A percentile compares a stretch with the other conserved stretches of the same genome.
These are phyloP conservation scores for Climacteris rufus DNA, from an alignment of 2,113 vertebrate species.

Conservation along the genomic window DNA sequence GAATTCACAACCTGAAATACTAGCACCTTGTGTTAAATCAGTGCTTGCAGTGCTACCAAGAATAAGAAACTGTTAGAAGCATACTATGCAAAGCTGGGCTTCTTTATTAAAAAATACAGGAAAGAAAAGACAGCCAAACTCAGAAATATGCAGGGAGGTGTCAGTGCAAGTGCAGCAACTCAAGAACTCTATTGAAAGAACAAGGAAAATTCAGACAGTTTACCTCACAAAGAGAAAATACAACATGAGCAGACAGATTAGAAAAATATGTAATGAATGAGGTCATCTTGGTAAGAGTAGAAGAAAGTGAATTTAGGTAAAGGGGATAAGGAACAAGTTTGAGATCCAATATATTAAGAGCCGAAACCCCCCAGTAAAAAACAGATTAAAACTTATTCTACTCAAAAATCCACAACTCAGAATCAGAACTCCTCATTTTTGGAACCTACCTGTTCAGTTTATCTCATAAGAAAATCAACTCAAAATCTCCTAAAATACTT, in stretches of 20 bases:
- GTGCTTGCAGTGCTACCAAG: background rate
- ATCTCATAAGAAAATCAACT: background rate
- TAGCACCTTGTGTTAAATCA: background rate
- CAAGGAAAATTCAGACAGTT: background rate
- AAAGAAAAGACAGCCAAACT: background rate
- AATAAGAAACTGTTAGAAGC: background rate
- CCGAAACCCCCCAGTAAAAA: background rate
- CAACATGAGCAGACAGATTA: fast-evolving
- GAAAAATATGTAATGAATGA: background rate
- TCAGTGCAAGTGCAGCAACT: background rate
- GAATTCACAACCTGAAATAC: background rate
- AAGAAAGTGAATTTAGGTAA: background rate
- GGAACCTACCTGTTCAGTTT: background rate
- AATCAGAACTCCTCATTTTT: background rate
- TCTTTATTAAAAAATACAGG: background rate
- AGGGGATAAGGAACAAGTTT: background rate
- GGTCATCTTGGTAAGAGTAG: background rate
- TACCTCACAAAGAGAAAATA: background rate
- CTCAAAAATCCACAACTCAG: background rate
- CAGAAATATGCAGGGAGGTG: background rate
- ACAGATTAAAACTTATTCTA: background rate
- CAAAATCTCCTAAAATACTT: background rate
- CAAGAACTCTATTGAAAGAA: background rate
- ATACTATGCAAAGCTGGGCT: background rate
- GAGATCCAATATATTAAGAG: background rate